Percentiles rank a stretch among this genome's conserved stretches.
Evolutionary conservation across 2,888 invertebrate species (phyloP).

Genomic region (Epinotia demarniana): DNA sequence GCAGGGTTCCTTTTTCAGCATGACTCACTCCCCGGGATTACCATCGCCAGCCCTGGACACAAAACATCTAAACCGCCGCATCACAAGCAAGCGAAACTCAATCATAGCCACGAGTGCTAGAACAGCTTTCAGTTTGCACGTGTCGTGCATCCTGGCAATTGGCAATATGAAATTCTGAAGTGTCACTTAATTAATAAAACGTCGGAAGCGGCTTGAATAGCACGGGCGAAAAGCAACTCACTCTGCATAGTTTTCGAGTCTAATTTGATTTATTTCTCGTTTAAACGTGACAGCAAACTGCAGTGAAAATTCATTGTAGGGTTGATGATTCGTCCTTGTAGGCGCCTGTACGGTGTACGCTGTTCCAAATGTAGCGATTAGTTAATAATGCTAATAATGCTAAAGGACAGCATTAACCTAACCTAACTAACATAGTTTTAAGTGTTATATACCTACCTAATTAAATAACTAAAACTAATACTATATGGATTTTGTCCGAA

Average conservation of each 20-base stretch:
- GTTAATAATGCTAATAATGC: neutral
- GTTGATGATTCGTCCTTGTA: conserved; percentile 4
- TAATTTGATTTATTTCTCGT: neutral
- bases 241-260: neutral
- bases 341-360: neutral
- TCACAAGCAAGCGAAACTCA: neutral
- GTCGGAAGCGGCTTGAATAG: neutral
- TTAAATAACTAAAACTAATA: too few relatives aligned
- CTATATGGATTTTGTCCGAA: too few relatives aligned
- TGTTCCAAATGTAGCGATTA: neutral
- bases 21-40: conserved; percentile 47
- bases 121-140: conserved; percentile 7
- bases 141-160: neutral
- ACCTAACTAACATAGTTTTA: too few relatives aligned
- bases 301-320: conserved; percentile 32
- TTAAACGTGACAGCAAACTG: neutral
- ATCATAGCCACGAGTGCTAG: neutral
- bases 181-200: neutral
- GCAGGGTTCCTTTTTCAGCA: conserved; percentile 26
- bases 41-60: conserved; percentile 13
- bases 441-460: too few relatives aligned
- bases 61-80: conserved; percentile 21
- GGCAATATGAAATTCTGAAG: neutral
- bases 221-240: neutral
- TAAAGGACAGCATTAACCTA: too few relatives aligned